Percentiles rank a stretch among this genome's conserved stretches.
Conservation (phyloP, 2,113 vertebrate genomes). For the Hemicordylus capensis region DNA sequence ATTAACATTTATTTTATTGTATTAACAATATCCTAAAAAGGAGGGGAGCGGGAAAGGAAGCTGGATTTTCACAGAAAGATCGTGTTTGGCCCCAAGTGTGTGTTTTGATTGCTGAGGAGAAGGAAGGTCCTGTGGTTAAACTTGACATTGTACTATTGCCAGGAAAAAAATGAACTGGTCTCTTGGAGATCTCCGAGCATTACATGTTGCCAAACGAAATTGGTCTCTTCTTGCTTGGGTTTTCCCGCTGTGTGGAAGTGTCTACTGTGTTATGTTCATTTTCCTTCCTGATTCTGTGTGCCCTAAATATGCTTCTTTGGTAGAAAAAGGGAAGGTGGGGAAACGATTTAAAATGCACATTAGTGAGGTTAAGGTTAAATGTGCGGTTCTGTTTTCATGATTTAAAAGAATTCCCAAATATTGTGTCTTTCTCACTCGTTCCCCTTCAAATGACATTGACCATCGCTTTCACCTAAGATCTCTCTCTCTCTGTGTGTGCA, state of each 20-base stretch:
- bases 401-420: not conserved
- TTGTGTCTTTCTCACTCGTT: not conserved
- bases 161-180: not conserved
- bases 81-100: not conserved
- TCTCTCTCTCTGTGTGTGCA: too few species aligned
- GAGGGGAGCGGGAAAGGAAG: accelerated
- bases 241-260: not conserved
- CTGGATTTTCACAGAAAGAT: not conserved
- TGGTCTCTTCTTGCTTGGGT: not conserved
- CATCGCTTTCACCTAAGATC: not conserved
- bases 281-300: not conserved
- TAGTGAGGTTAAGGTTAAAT: not conserved
- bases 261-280: too few species aligned
- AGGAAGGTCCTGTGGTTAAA: not conserved
- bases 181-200: slow-evolving; percentile 43
- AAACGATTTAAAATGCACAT: not conserved
- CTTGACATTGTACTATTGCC: slow-evolving; percentile 3
- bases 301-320: not conserved
- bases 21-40: not conserved
- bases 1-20: not conserved
- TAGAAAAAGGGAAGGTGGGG: not conserved
- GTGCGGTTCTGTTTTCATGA: not conserved
- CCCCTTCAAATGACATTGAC: not conserved
- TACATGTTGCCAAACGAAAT: slow-evolving; percentile 42
- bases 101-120: not conserved